phyloP scores from a whole-genome alignment of 2,888 invertebrate genomes.

The Yponomeuta sedellus region DNA sequence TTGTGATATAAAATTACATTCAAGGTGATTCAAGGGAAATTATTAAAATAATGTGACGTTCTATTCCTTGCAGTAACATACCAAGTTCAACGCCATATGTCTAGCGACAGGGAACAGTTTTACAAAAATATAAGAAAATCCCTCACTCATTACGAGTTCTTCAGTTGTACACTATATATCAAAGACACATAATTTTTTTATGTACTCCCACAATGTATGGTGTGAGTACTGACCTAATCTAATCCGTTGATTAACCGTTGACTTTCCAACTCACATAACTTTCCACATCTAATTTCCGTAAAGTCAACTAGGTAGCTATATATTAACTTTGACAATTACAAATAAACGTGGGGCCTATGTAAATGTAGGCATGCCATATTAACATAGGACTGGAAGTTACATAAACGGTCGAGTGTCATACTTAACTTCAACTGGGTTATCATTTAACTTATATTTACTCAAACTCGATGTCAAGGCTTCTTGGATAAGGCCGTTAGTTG shows the following conservation, averaged over 20 bases:
- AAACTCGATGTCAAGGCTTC: background rate
- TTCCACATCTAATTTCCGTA: constrained; percentile 8
- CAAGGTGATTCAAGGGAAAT: no score
- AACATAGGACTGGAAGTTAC: constrained; percentile 10
- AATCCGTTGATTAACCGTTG: background rate
- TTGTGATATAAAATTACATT: no score
- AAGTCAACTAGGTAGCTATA: background rate
- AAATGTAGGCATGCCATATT: constrained; percentile 6
- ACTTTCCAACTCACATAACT: background rate
- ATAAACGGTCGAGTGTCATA: background rate
- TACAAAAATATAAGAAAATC: no score
- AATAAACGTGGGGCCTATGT: constrained; percentile 18
- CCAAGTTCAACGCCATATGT: no score
- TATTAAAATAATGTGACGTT: no score
- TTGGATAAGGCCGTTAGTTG: background rate
- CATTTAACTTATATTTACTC: background rate
- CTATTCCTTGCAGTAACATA: no score
- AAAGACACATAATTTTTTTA: no score
- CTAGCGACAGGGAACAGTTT: no score
- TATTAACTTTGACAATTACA: constrained; percentile 31
- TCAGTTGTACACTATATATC: no score
- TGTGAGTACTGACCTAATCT: no score
- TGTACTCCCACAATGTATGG: no score
- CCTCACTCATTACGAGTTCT: no score
- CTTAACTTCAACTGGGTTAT: background rate